phyloP scores from a whole-genome alignment of 2,888 invertebrate species.

The Julus scanicus region DNA sequence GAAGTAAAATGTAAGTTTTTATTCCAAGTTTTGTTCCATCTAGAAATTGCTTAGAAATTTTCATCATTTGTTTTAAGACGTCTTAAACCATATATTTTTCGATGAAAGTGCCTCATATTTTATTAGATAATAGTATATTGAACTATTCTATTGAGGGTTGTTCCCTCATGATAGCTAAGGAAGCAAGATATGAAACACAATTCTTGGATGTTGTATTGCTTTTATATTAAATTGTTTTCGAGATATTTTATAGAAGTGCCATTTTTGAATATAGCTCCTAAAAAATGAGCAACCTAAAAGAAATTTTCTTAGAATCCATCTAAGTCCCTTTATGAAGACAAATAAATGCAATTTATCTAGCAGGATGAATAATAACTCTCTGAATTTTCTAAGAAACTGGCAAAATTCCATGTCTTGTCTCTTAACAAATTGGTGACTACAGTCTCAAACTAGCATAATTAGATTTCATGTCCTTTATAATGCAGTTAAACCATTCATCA shows the following conservation, averaged over 20 bases:
- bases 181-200: background rate
- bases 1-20: slow-evolving; percentile 87
- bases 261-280: too few relatives aligned
- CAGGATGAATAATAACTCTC: too few relatives aligned
- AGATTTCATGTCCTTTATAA: background rate
- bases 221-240: slow-evolving; percentile 5
- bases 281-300: too few relatives aligned
- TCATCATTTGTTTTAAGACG: background rate
- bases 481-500: slow-evolving; percentile 53
- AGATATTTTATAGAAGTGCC: background rate
- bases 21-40: too few relatives aligned
- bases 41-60: background rate
- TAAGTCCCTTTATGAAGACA: too few relatives aligned
- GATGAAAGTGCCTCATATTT: background rate
- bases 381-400: too few relatives aligned
- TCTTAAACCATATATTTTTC: background rate
- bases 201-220: background rate
- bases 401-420: background rate
- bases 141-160: too few relatives aligned
- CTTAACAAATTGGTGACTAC: background rate
- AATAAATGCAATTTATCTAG: too few relatives aligned
- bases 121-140: too few relatives aligned
- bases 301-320: too few relatives aligned
- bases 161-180: too few relatives aligned
- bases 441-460: background rate